Base-by-base conservation (phyloP, 1,140 invertebrate genomes). In the Steinernema feltiae region DNA sequence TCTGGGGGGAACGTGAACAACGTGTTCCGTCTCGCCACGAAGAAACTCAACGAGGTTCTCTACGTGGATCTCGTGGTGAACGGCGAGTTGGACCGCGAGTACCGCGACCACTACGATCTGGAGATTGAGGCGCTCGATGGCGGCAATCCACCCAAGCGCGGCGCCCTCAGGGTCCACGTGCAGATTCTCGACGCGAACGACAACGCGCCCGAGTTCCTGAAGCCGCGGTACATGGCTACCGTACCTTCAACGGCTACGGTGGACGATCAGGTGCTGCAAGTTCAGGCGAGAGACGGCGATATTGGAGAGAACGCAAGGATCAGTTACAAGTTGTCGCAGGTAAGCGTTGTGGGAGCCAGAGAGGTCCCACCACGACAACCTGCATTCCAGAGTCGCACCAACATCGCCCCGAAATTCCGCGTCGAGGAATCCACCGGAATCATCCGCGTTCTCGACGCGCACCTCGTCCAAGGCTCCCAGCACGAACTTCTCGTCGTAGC, bases 41-140 rank as follows among this genome's bases (percentile, higher is more conserved):
- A 76, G 30, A 76, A 70, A 95, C 84, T 90, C 92, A 18, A 94
- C 93, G 85, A 93, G 0, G 92, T 95, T 0, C 87, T 97, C 0
- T 96, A 96, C 85, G 87, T 98, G 77, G 95, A 98, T 87, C 88
- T 98, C 48, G 93, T 96, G 85, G 94, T 97, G 63, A 95, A 94
- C 81, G 93, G 93, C 0, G 91, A 92, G 73, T 88, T 99, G 17
- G 95, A 98, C 87, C 90, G 94, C 32, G 96, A 99, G 88, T 92
- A 91, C 0, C 92, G 91, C 0, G 90, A 92, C 0, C 90, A 89
- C 21, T 98, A 98, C 86, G 91, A 91, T 81, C 88, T 99, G 79
- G 89, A 94, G 1, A 93, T 98, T 72, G 93, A 96, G 87, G 96
- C 96, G 0, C 88, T 92, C 41, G 97, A 98, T 86, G 96, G 95